phyloP scores from a whole-genome alignment of 1,140 invertebrate genomes.

The Trichoplusia ni region DNA sequence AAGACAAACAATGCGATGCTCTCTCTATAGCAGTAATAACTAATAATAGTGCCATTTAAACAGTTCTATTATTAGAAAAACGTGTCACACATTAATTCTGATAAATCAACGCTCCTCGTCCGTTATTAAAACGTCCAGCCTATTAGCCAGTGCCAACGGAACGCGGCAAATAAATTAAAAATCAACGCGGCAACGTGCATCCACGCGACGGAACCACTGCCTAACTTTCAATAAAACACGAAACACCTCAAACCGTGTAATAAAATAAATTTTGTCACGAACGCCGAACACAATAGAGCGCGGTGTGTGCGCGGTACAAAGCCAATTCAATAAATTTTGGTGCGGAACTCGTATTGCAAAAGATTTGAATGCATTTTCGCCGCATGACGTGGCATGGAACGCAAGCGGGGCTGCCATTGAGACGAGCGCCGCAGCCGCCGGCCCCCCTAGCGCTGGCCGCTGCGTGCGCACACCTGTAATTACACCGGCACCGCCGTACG shows the following conservation, averaged over 20 bases:
- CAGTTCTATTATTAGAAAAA: slow-evolving; percentile 12
- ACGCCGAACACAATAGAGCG: slow-evolving; percentile 57
- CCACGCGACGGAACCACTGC: not conserved
- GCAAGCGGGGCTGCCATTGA: no score
- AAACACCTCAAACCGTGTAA: slow-evolving; percentile 44
- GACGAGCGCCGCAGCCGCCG: slow-evolving; percentile 8
- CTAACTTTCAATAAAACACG: slow-evolving; percentile 37
- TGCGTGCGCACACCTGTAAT: slow-evolving; percentile 40
- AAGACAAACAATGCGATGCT: not conserved
- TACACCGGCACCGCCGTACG: slow-evolving; percentile 29
- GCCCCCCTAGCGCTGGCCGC: not conserved
- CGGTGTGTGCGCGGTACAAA: slow-evolving; percentile 57
- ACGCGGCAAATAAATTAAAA: not conserved
- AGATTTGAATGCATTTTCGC: slow-evolving; percentile 71
- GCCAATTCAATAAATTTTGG: slow-evolving; percentile 71
- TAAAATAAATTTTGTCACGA: slow-evolving; percentile 69
- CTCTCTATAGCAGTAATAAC: not conserved
- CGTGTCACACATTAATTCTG: slow-evolving; percentile 19
- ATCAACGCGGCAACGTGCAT: not conserved
- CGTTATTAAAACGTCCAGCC: not conserved
- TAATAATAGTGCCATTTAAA: slow-evolving; percentile 12
- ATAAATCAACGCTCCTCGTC: not conserved
- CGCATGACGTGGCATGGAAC: slow-evolving; percentile 48
- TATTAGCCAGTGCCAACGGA: not conserved
- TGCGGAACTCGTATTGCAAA: slow-evolving; percentile 59